phyloP scores from a whole-genome alignment of 2,888 invertebrate species.

The Scaptomyza flava region DNA sequence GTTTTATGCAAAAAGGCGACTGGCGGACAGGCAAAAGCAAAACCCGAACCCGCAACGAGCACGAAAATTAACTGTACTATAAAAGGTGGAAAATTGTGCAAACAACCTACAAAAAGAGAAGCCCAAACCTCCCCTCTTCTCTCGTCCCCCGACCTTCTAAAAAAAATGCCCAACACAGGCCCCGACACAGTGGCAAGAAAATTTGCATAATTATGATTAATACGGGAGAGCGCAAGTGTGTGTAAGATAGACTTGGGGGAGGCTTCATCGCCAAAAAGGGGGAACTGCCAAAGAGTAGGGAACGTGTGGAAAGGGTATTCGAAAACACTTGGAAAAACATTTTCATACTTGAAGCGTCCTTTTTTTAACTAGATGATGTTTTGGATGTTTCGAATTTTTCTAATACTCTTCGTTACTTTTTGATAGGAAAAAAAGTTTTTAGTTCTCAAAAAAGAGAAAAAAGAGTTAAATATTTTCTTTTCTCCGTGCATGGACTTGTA shows the following conservation, averaged over 20 bases:
- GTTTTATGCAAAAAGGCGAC: slow-evolving; percentile 49
- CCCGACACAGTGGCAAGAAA: slow-evolving; percentile 49
- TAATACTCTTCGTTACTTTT: too few species aligned
- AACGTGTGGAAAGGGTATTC: background rate
- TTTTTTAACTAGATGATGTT: too few species aligned
- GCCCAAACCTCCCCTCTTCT: background rate
- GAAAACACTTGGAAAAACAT: background rate
- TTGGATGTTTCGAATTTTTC: too few species aligned
- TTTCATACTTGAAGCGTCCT: too few species aligned
- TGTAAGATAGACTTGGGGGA: background rate
- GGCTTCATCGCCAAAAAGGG: background rate
- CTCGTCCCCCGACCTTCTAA: too few species aligned
- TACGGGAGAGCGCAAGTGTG: slow-evolving; percentile 46
- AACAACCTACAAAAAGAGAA: slow-evolving; percentile 68
- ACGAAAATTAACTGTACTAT: slow-evolving; percentile 79
- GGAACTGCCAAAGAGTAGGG: background rate
- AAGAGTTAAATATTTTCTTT: background rate
- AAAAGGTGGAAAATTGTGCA: slow-evolving; percentile 82
- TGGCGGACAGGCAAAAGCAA: slow-evolving; percentile 20
- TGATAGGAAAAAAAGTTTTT: too few species aligned
- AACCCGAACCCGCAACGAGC: slow-evolving; percentile 59
- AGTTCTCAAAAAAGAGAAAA: too few species aligned
- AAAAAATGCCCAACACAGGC: slow-evolving; percentile 13
- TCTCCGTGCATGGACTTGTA: slow-evolving; percentile 30
- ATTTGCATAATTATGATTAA: slow-evolving; percentile 83